These are phyloP conservation scores for Molossus alvarezi DNA, from an alignment of 2,797 vertebrate genomes.

Conservation along the genomic window DNA sequence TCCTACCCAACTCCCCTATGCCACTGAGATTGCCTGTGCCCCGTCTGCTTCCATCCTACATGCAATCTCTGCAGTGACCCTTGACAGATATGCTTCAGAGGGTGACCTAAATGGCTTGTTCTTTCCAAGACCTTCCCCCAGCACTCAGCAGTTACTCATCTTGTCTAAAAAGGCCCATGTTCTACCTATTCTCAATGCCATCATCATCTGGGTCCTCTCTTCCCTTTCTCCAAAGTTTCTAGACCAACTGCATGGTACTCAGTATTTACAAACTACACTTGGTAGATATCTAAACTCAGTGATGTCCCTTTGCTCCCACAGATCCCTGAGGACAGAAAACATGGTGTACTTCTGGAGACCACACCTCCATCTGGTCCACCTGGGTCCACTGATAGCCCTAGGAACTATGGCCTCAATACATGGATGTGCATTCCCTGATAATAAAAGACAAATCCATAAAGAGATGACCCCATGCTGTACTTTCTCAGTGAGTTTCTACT, in stretches of 20 bases:
- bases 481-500: neutral
- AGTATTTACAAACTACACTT: neutral
- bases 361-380: neutral
- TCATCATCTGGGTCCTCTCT: neutral
- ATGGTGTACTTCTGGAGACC: neutral
- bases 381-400: neutral
- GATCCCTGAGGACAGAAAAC: neutral
- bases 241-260: neutral
- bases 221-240: neutral
- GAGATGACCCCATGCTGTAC: neutral
- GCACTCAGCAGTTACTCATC: neutral
- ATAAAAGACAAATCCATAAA: neutral
- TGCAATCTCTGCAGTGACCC: neutral
- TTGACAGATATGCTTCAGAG: neutral
- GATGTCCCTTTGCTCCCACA: neutral
- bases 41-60: fast-evolving
- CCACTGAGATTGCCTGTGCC: neutral
- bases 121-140: neutral
- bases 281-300: neutral
- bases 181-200: neutral
- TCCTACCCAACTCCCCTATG: neutral
- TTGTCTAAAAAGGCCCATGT: neutral
- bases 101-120: too few relatives aligned
- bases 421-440: fast-evolving
- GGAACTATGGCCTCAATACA: neutral